Percentiles rank a stretch among this genome's conserved stretches.
phyloP scores from a whole-genome alignment of 2,888 invertebrate species.

The Leptopterna dolabrata region DNA sequence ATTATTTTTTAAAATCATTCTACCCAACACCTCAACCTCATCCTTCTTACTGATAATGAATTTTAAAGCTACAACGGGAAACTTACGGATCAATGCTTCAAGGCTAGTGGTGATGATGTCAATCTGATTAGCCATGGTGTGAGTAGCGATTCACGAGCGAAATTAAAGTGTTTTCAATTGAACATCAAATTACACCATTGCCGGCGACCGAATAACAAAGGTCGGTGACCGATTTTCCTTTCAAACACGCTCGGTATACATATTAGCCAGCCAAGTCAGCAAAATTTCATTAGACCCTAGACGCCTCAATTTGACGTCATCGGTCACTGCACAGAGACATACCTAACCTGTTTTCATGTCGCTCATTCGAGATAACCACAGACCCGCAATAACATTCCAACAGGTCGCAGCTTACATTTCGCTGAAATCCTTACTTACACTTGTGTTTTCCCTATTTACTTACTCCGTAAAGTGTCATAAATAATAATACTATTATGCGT shows the following conservation, averaged over 20 bases:
- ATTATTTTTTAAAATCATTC: too few species aligned
- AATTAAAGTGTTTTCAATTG: not conserved
- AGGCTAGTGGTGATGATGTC: slow-evolving; percentile 77
- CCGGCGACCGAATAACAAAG: too few species aligned
- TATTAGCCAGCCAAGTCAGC: not conserved
- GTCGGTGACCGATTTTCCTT: not conserved
- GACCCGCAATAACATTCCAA: not conserved
- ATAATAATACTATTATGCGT: too few species aligned
- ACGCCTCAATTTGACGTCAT: not conserved
- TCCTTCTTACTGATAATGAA: too few species aligned
- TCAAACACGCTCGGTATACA: not conserved
- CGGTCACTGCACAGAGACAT: not conserved
- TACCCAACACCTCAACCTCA: too few species aligned
- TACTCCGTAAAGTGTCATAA: too few species aligned
- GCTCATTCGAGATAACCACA: not conserved
- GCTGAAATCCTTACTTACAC: too few species aligned
- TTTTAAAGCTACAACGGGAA: slow-evolving; percentile 29
- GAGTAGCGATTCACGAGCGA: not conserved
- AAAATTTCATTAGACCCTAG: not conserved
- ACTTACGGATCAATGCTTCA: slow-evolving; percentile 80
- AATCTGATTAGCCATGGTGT: slow-evolving; percentile 67
- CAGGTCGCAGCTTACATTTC: too few species aligned
- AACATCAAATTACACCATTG: too few species aligned
- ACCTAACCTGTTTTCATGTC: not conserved
- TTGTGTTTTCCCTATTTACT: not conserved